Evolutionary conservation across 2,113 vertebrate species (phyloP).

Genomic region (Cynoglossus semilaevis): DNA sequence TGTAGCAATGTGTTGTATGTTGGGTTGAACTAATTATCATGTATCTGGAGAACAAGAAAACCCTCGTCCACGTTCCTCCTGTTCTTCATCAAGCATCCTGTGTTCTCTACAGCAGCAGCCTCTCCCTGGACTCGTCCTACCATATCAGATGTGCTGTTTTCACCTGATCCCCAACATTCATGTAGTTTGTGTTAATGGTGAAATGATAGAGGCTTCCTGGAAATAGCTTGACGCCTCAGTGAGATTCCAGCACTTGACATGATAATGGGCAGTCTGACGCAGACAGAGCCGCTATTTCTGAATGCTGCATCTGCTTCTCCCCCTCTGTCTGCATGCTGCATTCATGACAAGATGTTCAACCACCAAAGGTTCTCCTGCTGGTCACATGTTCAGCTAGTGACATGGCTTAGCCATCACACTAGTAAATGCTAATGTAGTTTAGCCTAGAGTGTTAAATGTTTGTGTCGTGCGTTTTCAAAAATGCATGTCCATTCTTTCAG

Average conservation of each 20-base stretch:
- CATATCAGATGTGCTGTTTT: slow-evolving; percentile 40
- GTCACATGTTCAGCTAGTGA: slow-evolving; percentile 16
- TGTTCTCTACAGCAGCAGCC: too few species aligned
- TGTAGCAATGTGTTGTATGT: too few species aligned
- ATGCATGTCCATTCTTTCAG: neutral
- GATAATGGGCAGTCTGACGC: slow-evolving; percentile 67
- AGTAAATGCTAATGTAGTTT: neutral
- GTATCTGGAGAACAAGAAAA: too few species aligned
- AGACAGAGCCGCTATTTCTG: slow-evolving; percentile 68
- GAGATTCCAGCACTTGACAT: slow-evolving; percentile 57
- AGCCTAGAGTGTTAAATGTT: too few species aligned
- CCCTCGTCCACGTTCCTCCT: too few species aligned
- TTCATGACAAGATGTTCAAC: slow-evolving; percentile 29
- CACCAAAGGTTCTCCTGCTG: slow-evolving; percentile 35
- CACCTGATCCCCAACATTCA: slow-evolving; percentile 38
- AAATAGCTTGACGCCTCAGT: slow-evolving; percentile 73
- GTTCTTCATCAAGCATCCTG: too few species aligned
- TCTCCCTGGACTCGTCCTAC: neutral
- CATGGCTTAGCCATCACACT: too few species aligned
- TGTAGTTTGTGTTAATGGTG: slow-evolving; percentile 41
- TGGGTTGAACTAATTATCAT: too few species aligned
- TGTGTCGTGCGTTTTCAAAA: too few species aligned
- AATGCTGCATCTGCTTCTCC: slow-evolving; percentile 64
- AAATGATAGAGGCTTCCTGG: slow-evolving; percentile 71
- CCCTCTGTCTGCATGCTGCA: slow-evolving; percentile 52